These are phyloP conservation scores for Acromyrmex heyeri DNA, from an alignment of 1,140 invertebrate species.

Conservation along the genomic window DNA sequence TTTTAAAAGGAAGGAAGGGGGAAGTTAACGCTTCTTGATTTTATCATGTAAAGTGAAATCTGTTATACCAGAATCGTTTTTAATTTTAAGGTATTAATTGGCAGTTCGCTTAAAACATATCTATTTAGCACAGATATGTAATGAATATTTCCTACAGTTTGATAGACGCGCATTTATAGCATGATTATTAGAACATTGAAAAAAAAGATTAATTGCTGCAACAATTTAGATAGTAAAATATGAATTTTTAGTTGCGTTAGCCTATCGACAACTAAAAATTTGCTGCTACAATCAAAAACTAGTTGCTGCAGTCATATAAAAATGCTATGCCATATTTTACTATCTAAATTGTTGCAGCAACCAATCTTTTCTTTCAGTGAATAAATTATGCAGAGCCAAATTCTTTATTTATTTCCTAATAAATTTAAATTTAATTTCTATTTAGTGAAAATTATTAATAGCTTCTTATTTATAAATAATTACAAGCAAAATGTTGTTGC, in stretches of 20 bases:
- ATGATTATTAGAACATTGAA: background rate
- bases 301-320: too few relatives aligned
- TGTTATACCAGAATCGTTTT: background rate
- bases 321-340: too few relatives aligned
- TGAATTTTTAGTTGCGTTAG: too few relatives aligned
- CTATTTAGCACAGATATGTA: background rate
- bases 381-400: background rate
- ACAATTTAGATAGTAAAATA: too few relatives aligned
- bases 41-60: constrained; percentile 21
- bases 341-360: too few relatives aligned
- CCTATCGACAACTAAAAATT: too few relatives aligned
- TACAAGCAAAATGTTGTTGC: background rate
- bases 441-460: background rate
- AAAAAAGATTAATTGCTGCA: too few relatives aligned
- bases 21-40: background rate
- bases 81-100: background rate
- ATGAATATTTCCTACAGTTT: background rate
- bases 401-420: background rate
- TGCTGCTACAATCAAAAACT: too few relatives aligned
- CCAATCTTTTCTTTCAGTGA: too few relatives aligned
- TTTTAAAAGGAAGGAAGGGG: background rate
- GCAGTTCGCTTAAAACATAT: background rate
- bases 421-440: background rate
- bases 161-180: background rate
- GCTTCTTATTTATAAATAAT: background rate